Evolutionary conservation across 1,140 invertebrate genomes (phyloP), one percentile per base, ranked within the genome.

Genomic region (Venturia canescens): DNA sequence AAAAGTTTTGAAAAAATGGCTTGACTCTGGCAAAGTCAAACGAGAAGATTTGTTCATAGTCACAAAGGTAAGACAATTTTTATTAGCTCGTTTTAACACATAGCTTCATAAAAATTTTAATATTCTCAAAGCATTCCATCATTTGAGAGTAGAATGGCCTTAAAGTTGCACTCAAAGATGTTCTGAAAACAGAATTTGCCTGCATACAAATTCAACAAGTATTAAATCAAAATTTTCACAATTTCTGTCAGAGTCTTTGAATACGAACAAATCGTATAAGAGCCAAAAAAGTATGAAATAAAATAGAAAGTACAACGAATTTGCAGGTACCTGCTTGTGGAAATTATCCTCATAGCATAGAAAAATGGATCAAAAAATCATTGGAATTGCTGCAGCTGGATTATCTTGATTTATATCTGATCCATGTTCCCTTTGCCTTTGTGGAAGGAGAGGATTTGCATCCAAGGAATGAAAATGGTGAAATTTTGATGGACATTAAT

Each of bases 371-470:
- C 26, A 92, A 93, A 70, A 90, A 90, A 57, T 95, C 95, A 0
- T 83, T 95, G 21, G 85, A 91, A 74, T 90, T 92, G 70, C 89
- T 96, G 18, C 92, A 93, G 71, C 82, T 96, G 38, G 93, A 94
- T 48, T 96, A 96, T 85, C 81, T 96, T 1, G 96, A 96, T 87
- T 84, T 96, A 16, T 96, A 96, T 87, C 89, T 96, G 1, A 90
- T 96, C 34, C 95, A 96, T 83, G 87, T 89, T 0, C 95, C 96
- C 0, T 96, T 97, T 86, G 92, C 90, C 0, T 94, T 95, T 76
- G 89, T 92, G 82, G 93, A 94, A 83, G 91, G 89, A 85, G 84
- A 90, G 74, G 84, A 94, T 72, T 84, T 93, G 83, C 83, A 93
- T 86, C 90, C 94, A 78, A 16, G 74, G 77, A 83, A 93, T 82